These are phyloP conservation scores for Helleia helle DNA, from an alignment of 2,888 invertebrate genomes.

Conservation along the genomic window DNA sequence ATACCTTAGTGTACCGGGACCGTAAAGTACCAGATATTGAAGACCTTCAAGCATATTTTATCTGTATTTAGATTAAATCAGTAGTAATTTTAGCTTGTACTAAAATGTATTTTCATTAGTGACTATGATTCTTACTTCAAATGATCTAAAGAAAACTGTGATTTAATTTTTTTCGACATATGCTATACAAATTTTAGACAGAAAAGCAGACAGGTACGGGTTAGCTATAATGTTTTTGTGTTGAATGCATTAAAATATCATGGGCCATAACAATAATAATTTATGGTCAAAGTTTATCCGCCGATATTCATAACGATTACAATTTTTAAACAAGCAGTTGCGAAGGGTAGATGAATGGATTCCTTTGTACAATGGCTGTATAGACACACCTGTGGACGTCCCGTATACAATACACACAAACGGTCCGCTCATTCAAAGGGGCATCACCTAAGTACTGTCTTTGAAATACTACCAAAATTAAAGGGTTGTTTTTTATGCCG, in stretches of 20 bases:
- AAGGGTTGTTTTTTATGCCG: slow-evolving; percentile 48
- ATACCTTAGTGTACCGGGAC: too few species aligned
- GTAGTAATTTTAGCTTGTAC: too few species aligned
- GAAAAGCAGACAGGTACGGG: too few species aligned
- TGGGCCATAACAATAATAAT: background rate
- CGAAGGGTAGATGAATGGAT: slow-evolving; percentile 8
- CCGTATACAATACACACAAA: slow-evolving; percentile 33
- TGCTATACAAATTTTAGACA: too few species aligned
- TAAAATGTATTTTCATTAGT: too few species aligned
- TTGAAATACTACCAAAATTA: slow-evolving; percentile 42
- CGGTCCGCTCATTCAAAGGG: slow-evolving; percentile 50
- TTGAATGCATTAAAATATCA: background rate
- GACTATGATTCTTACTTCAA: too few species aligned
- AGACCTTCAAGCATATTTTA: too few species aligned
- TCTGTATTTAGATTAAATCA: too few species aligned
- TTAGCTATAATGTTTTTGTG: too few species aligned
- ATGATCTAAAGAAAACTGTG: too few species aligned
- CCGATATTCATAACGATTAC: slow-evolving; percentile 10
- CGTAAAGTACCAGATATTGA: too few species aligned
- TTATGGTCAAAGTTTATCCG: slow-evolving; percentile 9
- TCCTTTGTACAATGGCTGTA: slow-evolving; percentile 12
- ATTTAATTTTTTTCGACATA: too few species aligned
- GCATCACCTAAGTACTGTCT: slow-evolving; percentile 48
- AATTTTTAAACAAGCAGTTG: slow-evolving; percentile 8
- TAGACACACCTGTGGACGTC: slow-evolving; percentile 25